phyloP scores from a whole-genome alignment of 2,797 vertebrate species.

The Mallotus villosus region DNA sequence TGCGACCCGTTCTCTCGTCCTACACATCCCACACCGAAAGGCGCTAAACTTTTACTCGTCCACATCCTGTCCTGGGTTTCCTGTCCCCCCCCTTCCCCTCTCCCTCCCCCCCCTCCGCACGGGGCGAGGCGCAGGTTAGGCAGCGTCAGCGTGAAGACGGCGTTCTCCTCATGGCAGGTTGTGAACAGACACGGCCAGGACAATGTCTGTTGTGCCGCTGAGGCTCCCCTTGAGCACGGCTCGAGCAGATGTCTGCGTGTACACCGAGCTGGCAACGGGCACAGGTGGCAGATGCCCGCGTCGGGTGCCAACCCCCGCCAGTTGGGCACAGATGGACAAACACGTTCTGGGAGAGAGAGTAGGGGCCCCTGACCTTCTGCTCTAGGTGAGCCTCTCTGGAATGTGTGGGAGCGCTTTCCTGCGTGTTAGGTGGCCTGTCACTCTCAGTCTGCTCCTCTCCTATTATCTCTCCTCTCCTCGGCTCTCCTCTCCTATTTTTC shows the following conservation, averaged over 20 bases:
- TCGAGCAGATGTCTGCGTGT: constrained; percentile 91
- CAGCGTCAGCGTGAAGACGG: background rate
- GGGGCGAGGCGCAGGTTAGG: background rate
- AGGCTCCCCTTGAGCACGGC: constrained; percentile 49
- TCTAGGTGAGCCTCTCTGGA: constrained; percentile 73
- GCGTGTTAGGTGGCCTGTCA: background rate
- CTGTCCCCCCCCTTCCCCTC: background rate
- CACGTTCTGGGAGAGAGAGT: constrained; percentile 84
- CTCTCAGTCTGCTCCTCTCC: background rate
- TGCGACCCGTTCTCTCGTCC: background rate
- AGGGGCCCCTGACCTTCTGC: constrained; percentile 80
- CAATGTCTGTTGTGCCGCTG: constrained; percentile 46
- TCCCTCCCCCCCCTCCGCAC: background rate
- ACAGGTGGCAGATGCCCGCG: constrained; percentile 89
- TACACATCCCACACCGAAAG: background rate
- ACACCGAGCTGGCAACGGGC: constrained; percentile 91
- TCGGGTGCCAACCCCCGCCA: constrained; percentile 88
- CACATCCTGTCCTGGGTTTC: background rate
- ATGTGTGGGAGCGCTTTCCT: constrained; percentile 13
- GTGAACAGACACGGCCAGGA: constrained; percentile 17
- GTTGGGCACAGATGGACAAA: constrained; percentile 84
- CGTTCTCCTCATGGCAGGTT: constrained; percentile 23
- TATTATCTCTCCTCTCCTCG: background rate
- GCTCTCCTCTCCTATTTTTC: background rate
- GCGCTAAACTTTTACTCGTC: background rate